Conservation (phyloP, 1,140 invertebrate species). For the Meloidogyne chitwoodi region DNA sequence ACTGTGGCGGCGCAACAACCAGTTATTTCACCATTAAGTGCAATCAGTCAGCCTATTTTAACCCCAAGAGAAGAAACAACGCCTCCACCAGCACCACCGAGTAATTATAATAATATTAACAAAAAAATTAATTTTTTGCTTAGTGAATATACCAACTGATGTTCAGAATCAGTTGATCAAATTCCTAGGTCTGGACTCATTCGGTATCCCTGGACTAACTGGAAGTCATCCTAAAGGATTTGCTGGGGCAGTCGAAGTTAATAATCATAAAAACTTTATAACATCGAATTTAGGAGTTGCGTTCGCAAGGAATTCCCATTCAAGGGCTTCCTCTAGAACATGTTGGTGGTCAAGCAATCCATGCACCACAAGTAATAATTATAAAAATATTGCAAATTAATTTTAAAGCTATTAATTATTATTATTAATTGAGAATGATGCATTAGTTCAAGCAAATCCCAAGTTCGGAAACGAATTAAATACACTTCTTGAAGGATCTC, state of each 20-base stretch:
- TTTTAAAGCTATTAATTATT: neutral
- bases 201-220: conserved; percentile 57
- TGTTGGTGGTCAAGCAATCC: conserved; percentile 43
- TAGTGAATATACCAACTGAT: conserved; percentile 58
- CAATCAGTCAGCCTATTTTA: conserved; percentile 30
- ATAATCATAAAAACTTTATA: neutral
- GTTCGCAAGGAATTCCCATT: conserved; percentile 58
- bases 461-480: conserved; percentile 53
- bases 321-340: conserved; percentile 55
- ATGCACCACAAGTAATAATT: conserved; percentile 27
- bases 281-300: conserved; percentile 44
- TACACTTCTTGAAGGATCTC: conserved; percentile 37
- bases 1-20: conserved; percentile 33
- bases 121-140: conserved; percentile 25
- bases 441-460: conserved; percentile 57
- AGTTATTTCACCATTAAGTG: conserved; percentile 7
- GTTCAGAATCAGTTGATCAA: conserved; percentile 60
- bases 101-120: conserved; percentile 15
- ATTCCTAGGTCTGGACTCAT: conserved; percentile 58
- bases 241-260: conserved; percentile 55
- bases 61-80: conserved; percentile 32
- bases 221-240: conserved; percentile 58
- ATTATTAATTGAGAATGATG: conserved; percentile 36
- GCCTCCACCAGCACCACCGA: conserved; percentile 47
- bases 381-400: conserved; percentile 9